Percentiles rank a stretch among this genome's conserved stretches.
Evolutionary conservation across 2,113 vertebrate genomes (phyloP).

Genomic region (Pangasianodon gigas): DNA sequence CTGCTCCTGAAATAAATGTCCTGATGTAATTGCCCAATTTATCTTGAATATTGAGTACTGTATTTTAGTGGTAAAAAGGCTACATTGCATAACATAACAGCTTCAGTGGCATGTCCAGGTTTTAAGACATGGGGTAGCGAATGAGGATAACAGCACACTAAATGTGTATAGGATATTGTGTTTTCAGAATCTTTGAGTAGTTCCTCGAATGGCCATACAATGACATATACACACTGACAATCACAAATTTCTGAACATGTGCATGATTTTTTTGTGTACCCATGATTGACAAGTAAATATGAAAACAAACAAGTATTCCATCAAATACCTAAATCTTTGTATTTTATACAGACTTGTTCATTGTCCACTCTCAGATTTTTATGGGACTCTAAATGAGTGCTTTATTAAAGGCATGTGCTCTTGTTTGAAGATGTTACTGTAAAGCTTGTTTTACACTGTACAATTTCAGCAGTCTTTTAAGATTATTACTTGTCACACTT

Average conservation of each 20-base stretch:
- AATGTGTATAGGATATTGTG: background rate
- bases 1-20: constrained; percentile 5
- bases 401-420: background rate
- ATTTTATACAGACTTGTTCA: background rate
- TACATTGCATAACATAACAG: background rate
- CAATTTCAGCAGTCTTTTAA: background rate
- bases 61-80: too few species aligned
- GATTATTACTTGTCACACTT: background rate
- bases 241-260: background rate
- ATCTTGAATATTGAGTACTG: background rate
- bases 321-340: background rate
- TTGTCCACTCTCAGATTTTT: background rate
- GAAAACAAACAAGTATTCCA: background rate
- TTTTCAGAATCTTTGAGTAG: background rate
- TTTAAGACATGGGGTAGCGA: background rate
- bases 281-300: background rate
- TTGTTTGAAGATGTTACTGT: background rate
- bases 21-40: background rate
- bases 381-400: background rate
- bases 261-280: background rate
- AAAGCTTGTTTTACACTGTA: background rate
- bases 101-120: background rate
- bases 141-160: background rate
- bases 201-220: background rate
- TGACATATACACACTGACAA: background rate